These are phyloP conservation scores for Berghia stephanieae DNA, from an alignment of 1,140 invertebrate species.

Conservation along the genomic window DNA sequence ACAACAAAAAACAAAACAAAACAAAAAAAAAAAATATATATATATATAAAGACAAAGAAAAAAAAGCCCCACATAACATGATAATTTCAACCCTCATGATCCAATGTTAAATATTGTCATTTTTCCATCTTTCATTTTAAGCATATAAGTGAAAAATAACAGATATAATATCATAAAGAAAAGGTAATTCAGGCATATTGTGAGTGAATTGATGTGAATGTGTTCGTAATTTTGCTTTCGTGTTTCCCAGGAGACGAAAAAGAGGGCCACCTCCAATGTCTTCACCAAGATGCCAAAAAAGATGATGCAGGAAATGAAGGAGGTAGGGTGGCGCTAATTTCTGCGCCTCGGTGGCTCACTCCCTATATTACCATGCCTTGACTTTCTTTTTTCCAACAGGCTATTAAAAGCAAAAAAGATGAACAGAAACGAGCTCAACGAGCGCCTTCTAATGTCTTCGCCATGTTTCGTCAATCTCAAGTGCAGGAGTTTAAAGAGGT, in stretches of 20 bases:
- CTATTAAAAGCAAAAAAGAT: conserved; percentile 45
- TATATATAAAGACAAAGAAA: too few species aligned
- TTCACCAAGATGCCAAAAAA: conserved; percentile 63
- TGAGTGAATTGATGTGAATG: too few species aligned
- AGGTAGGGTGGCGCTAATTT: conserved; percentile 62
- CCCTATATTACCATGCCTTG: conserved; percentile 39
- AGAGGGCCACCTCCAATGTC: conserved; percentile 64
- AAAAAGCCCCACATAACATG: too few species aligned
- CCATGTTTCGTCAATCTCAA: conserved; percentile 63
- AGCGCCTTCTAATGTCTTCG: conserved; percentile 65
- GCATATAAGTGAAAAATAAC: neutral
- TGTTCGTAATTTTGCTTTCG: too few species aligned
- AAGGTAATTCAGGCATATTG: conserved; percentile 9
- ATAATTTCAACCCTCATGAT: too few species aligned
- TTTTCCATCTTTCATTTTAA: neutral
- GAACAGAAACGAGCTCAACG: conserved; percentile 54
- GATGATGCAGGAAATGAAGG: conserved; percentile 81
- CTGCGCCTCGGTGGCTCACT: neutral
- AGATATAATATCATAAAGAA: conserved; percentile 14
- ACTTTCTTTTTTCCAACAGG: conserved; percentile 53
- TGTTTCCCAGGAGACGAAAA: too few species aligned
- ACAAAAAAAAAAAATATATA: too few species aligned
- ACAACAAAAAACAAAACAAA: too few species aligned
- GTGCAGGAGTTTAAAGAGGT: conserved; percentile 83
- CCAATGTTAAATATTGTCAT: too few species aligned